These are phyloP conservation scores for Tachina grossa DNA, from an alignment of 2,888 invertebrate genomes.

Conservation along the genomic window DNA sequence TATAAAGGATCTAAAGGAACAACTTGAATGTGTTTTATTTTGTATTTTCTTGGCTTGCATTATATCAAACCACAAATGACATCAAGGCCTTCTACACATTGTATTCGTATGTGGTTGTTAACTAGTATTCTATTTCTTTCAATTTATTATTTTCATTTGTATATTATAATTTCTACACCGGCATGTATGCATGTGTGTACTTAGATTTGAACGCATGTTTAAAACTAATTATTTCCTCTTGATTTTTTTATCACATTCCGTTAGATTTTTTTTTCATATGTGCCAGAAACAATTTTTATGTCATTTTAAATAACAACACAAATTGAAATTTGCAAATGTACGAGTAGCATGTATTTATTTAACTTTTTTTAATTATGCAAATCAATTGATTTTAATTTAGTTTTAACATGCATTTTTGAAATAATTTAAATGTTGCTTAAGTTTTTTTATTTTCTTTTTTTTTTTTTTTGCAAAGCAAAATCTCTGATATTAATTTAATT, in stretches of 20 bases:
- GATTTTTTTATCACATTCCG: conserved; percentile 30
- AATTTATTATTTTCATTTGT: conserved; percentile 4
- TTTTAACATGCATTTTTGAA: neutral
- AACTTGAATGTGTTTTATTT: conserved; percentile 66
- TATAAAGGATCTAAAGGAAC: neutral
- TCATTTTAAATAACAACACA: conserved; percentile 25
- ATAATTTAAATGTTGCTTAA: conserved; percentile 32
- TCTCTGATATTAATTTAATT: no score
- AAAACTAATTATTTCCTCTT: conserved; percentile 28
- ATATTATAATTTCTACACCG: neutral
- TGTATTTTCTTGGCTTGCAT: conserved; percentile 72
- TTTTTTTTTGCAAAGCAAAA: neutral
- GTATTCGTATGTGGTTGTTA: conserved; percentile 6
- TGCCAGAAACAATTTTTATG: conserved; percentile 14
- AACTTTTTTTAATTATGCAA: conserved; percentile 2
- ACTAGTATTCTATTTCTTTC: neutral
- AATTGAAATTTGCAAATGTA: conserved; percentile 38
- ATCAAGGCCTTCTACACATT: conserved; percentile 41
- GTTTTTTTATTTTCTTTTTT: no score
- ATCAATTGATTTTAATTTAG: conserved; percentile 22
- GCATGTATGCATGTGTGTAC: neutral
- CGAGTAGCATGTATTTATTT: neutral
- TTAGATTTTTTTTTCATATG: conserved; percentile 7
- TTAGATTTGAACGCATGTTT: conserved; percentile 1
- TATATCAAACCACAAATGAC: conserved; percentile 58